A percentile compares a stretch with the other conserved stretches of the same genome.
Evolutionary conservation across 2,113 vertebrate species (phyloP).

Genomic region (Thymallus thymallus): DNA sequence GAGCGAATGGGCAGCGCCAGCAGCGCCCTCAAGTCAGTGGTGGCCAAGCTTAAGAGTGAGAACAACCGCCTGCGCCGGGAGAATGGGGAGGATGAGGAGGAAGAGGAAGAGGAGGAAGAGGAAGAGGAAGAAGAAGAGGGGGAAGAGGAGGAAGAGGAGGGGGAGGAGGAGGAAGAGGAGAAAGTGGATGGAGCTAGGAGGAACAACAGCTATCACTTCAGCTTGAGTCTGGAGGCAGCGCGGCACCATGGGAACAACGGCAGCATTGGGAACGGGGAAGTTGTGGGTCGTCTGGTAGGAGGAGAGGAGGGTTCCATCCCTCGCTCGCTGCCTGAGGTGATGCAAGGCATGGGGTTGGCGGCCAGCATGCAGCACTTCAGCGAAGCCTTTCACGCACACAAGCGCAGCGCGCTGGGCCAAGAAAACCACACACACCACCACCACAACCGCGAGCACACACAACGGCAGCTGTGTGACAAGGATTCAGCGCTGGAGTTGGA

Average conservation of each 20-base stretch:
- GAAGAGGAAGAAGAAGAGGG: slow-evolving; percentile 91
- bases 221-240: slow-evolving; percentile 88
- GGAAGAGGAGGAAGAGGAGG: slow-evolving; percentile 85
- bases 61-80: slow-evolving; percentile 86
- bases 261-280: slow-evolving; percentile 43
- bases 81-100: slow-evolving; percentile 95
- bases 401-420: slow-evolving; percentile 86
- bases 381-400: slow-evolving; percentile 95
- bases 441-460: slow-evolving; percentile 42
- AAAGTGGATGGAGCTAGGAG: slow-evolving; percentile 85
- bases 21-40: slow-evolving; percentile 95
- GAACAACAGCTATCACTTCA: slow-evolving; percentile 88
- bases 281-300: slow-evolving; percentile 55
- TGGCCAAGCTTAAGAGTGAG: slow-evolving; percentile 97
- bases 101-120: slow-evolving; percentile 96
- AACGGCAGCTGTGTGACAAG: slow-evolving; percentile 87
- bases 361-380: slow-evolving; percentile 99
- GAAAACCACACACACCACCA: slow-evolving; percentile 86
- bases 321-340: slow-evolving; percentile 90
- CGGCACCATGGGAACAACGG: slow-evolving; percentile 92
- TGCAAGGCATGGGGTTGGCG: slow-evolving; percentile 96
- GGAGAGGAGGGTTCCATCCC: slow-evolving; percentile 79
- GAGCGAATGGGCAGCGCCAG: slow-evolving; percentile 93
- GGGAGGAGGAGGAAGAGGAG: slow-evolving; percentile 83
- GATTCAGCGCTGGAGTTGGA: slow-evolving; percentile 91